Conservation (phyloP, 2,888 invertebrate species). For the Criorhina ranunculi region DNA sequence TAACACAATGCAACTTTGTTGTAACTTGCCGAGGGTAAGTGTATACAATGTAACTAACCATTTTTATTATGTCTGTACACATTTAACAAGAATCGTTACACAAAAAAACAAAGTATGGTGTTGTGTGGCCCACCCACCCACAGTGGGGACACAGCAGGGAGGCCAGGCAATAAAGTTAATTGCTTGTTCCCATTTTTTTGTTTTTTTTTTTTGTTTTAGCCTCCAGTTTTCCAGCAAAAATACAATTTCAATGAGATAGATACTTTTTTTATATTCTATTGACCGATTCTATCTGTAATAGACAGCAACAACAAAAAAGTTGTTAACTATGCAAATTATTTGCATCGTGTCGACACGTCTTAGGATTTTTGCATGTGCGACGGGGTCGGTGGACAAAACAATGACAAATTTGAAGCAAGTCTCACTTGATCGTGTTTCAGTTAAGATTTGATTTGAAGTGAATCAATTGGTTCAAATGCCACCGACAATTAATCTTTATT, state of each 20-base stretch:
- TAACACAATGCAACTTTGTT: conserved; percentile 34
- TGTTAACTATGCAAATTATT: conserved; percentile 37
- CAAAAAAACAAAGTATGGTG: conserved; percentile 13
- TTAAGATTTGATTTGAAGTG: conserved; percentile 27
- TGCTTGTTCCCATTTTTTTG: conserved; percentile 62
- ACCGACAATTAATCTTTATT: conserved; percentile 40
- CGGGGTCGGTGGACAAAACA: background rate
- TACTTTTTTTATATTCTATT: background rate
- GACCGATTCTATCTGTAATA: background rate
- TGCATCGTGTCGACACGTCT: conserved; percentile 10
- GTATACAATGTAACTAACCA: conserved; percentile 6
- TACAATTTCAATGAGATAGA: background rate
- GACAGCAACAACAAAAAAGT: conserved; percentile 1
- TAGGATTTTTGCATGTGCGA: conserved; percentile 22
- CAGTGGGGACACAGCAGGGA: conserved; percentile 30
- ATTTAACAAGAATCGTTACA: conserved; percentile 38
- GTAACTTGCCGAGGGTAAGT: background rate
- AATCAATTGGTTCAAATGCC: conserved; percentile 55
- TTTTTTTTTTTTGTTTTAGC: background rate
- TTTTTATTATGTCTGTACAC: conserved; percentile 28
- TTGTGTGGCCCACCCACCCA: conserved; percentile 60
- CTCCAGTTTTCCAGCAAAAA: conserved; percentile 17
- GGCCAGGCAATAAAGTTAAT: conserved; percentile 60
- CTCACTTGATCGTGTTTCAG: conserved; percentile 40
- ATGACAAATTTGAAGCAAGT: conserved; percentile 55